A percentile compares a stretch with the other conserved stretches of the same genome.
phyloP scores from a whole-genome alignment of 2,113 vertebrate species.

The Haplochromis vanheusdeni region DNA sequence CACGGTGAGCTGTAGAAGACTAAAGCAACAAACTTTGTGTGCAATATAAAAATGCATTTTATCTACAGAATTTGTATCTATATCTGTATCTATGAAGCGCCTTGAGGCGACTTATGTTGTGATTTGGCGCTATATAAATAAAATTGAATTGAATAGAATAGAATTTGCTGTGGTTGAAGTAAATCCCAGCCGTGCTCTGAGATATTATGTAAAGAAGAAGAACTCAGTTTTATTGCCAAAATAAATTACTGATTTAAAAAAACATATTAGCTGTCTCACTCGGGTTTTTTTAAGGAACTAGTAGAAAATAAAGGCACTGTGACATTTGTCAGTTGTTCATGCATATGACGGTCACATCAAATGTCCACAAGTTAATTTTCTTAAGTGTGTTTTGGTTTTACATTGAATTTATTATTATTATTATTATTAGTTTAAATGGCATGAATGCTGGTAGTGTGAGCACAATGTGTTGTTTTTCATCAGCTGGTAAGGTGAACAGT shows the following conservation, averaged over 20 bases:
- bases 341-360: neutral
- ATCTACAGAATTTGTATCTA: neutral
- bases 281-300: neutral
- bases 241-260: neutral
- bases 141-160: neutral
- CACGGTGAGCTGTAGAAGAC: neutral
- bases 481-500: neutral
- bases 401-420: neutral
- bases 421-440: neutral
- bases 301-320: neutral
- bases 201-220: neutral
- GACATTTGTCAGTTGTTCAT: neutral
- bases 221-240: neutral
- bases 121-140: too few relatives aligned
- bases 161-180: neutral
- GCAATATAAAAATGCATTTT: neutral
- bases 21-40: neutral
- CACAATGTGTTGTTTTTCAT: constrained; percentile 5
- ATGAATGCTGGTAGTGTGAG: neutral
- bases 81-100: too few relatives aligned
- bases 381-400: constrained; percentile 2
- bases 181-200: neutral
- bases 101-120: too few relatives aligned
- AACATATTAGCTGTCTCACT: neutral
- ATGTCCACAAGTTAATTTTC: neutral